Evolutionary conservation across 2,797 vertebrate species (phyloP).

Genomic region (Trematomus bernacchii): DNA sequence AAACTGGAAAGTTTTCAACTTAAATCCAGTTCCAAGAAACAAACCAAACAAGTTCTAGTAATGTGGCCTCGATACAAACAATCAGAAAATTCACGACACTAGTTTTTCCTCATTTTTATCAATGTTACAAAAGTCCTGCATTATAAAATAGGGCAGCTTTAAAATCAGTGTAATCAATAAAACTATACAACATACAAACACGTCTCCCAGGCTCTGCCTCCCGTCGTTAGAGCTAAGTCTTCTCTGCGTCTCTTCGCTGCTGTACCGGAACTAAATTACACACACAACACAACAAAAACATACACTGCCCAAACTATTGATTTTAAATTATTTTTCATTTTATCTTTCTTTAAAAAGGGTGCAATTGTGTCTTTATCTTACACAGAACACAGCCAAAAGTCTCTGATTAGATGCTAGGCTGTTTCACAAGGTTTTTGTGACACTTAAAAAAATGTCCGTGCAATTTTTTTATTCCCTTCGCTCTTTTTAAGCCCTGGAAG

Average conservation of each 20-base stretch:
- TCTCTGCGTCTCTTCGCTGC: slow-evolving; percentile 73
- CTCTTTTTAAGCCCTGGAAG: slow-evolving; percentile 94
- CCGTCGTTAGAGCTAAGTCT: slow-evolving; percentile 47
- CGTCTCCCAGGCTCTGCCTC: slow-evolving; percentile 84
- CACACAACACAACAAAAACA: slow-evolving; percentile 92
- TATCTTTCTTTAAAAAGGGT: slow-evolving; percentile 93
- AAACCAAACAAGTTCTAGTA: slow-evolving; percentile 92
- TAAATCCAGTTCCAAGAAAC: slow-evolving; percentile 93
- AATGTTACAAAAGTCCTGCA: slow-evolving; percentile 99
- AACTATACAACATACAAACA: slow-evolving; percentile 99
- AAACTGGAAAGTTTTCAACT: slow-evolving; percentile 98
- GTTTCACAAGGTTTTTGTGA: slow-evolving; percentile 88
- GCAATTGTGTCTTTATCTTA: slow-evolving; percentile 93
- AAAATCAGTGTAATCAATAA: slow-evolving; percentile 99
- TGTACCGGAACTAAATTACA: slow-evolving; percentile 90
- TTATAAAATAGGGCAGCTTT: slow-evolving; percentile 99
- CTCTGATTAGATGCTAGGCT: slow-evolving; percentile 94
- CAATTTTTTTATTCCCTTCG: slow-evolving; percentile 90
- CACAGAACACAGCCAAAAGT: slow-evolving; percentile 89
- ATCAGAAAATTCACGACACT: slow-evolving; percentile 98
- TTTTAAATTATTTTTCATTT: slow-evolving; percentile 89
- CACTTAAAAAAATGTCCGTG: slow-evolving; percentile 88
- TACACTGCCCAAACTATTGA: slow-evolving; percentile 98
- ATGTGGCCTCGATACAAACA: slow-evolving; percentile 96
- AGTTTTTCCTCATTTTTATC: slow-evolving; percentile 95